phyloP scores from a whole-genome alignment of 2,888 invertebrate species.

The Syrphus vitripennis region DNA sequence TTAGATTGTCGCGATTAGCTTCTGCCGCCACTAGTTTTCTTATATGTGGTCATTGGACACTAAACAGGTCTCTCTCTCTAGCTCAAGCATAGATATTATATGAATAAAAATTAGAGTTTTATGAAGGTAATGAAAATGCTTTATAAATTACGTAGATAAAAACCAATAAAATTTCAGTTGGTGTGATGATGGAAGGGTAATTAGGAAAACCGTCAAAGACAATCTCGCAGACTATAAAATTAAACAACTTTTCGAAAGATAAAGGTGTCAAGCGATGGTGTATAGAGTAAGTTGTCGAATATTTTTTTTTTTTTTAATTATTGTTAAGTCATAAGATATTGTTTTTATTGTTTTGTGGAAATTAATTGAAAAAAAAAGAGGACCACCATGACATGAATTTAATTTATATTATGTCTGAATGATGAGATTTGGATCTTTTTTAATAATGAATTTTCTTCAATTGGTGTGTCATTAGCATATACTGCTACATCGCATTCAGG shows the following conservation, averaged over 20 bases:
- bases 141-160: conserved; percentile 24
- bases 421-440: no score
- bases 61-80: not conserved
- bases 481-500: no score
- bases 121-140: conserved; percentile 27
- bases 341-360: not conserved
- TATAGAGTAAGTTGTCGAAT: conserved; percentile 29
- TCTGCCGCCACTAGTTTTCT: conserved; percentile 15
- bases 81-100: not conserved
- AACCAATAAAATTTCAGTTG: conserved; percentile 18
- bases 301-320: not conserved
- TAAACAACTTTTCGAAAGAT: conserved; percentile 4
- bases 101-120: conserved; percentile 38
- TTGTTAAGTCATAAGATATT: conserved; percentile 20
- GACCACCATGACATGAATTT: conserved; percentile 18
- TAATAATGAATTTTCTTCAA: no score
- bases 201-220: not conserved
- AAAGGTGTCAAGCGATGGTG: conserved; percentile 19
- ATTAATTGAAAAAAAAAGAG: not conserved
- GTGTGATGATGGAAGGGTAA: not conserved
- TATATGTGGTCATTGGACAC: not conserved
- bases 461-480: no score
- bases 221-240: not conserved
- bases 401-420: no score
- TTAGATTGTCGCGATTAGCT: not conserved